Conservation (phyloP, 2,113 vertebrate genomes). For the Epinephelus moara region DNA sequence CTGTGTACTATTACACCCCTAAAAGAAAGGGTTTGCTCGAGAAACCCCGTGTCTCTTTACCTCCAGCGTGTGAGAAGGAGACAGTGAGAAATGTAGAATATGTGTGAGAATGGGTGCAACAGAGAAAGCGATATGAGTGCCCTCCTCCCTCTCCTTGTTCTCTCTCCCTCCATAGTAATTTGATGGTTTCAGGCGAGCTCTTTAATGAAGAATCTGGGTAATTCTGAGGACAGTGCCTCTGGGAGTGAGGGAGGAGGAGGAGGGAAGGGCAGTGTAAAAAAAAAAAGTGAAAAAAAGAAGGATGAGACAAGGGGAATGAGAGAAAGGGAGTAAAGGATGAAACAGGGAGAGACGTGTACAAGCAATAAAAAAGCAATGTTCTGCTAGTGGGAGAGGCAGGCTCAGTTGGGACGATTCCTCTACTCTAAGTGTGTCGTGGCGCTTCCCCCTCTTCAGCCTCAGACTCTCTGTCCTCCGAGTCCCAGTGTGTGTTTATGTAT, state of each 20-base stretch:
- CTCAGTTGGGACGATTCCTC: constrained; percentile 37
- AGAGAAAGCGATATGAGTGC: constrained; percentile 15
- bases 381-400: constrained; percentile 27
- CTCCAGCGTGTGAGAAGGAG: constrained; percentile 23
- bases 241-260: constrained; percentile 46
- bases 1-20: no score
- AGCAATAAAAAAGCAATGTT: constrained; percentile 34
- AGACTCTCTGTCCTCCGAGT: neutral
- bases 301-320: constrained; percentile 37
- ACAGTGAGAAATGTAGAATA: constrained; percentile 30
- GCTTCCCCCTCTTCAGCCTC: neutral
- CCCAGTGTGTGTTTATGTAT: neutral
- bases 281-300: constrained; percentile 31
- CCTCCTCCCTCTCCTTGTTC: constrained; percentile 25
- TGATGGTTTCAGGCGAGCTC: constrained; percentile 73
- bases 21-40: neutral
- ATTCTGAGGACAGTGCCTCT: constrained; percentile 74
- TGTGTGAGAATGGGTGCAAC: constrained; percentile 28
- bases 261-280: constrained; percentile 43
- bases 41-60: constrained; percentile 44
- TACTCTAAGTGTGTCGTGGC: neutral
- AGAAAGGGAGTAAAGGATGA: constrained; percentile 41
- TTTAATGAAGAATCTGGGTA: constrained; percentile 78
- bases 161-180: constrained; percentile 63
- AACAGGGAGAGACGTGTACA: constrained; percentile 35